phyloP scores from a whole-genome alignment of 2,113 vertebrate genomes.

The Tichodroma muraria region DNA sequence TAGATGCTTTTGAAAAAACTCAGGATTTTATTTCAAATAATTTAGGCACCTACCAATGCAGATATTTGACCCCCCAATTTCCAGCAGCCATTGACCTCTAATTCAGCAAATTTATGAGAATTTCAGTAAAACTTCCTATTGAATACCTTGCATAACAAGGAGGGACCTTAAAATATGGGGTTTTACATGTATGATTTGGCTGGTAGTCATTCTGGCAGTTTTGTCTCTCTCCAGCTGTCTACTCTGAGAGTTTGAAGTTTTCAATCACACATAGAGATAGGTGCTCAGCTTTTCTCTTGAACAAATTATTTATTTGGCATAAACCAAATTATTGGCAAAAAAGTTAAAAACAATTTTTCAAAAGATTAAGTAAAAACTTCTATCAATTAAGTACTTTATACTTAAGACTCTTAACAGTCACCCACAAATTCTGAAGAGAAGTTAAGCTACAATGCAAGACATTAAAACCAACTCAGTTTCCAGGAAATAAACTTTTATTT shows the following conservation, averaged over 20 bases:
- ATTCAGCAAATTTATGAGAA: background rate
- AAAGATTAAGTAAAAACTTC: background rate
- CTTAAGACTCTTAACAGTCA: background rate
- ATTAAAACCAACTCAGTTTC: background rate
- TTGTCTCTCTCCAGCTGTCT: background rate
- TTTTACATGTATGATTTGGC: background rate
- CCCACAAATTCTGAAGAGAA: background rate
- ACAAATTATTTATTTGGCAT: background rate
- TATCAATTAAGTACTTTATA: background rate
- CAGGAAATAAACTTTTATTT: background rate
- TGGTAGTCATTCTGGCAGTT: background rate
- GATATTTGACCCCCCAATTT: background rate
- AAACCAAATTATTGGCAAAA: background rate
- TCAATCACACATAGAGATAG: background rate
- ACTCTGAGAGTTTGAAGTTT: background rate
- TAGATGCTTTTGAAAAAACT: background rate
- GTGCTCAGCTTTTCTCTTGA: background rate
- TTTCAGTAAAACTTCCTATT: background rate
- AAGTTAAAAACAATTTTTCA: background rate
- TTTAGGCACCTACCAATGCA: background rate
- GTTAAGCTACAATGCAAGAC: background rate
- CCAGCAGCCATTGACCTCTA: background rate
- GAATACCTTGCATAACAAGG: background rate
- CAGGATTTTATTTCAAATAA: background rate
- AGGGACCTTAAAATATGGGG: background rate